Base-by-base conservation (phyloP, 2,113 vertebrate species). In the Triplophysa dalaica region DNA sequence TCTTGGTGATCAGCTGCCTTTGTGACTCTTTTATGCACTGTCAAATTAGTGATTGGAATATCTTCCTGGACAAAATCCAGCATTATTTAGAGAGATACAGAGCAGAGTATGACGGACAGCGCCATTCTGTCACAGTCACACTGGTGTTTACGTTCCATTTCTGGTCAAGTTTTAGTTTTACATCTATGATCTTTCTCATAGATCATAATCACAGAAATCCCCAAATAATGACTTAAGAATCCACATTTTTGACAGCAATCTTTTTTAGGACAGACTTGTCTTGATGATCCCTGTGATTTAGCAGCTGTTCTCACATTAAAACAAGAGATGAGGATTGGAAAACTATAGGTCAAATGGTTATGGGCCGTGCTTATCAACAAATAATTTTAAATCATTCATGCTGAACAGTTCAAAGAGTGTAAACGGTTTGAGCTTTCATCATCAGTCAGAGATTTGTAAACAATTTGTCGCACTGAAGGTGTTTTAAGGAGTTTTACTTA, bases 331-430 rank as follows among this genome's bases (percentile, higher is more conserved):
- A 84, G 85, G 86, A 89, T 90, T 78, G 84, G 80, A 77, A 79
- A 91, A 90, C 84, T 90, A 29, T 4, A 89, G 87, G 89, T 89
- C 88, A 89, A 17, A 74, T 79, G 50, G 50, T 52, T 16, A 52
- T 7, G 14, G 33, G 7, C 33, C 33, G 33, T 38, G 33, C 33
- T 38, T 38, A 38, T 38, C 33, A 38, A 38, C 33, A 7, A 14
- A 14, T 0, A 17, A 17, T 52, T 52, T 14, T 17, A 7, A 16
- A 52, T 52, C 73, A 85, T 67, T 89, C 92, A 92, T 91, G 89
- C 33, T 38, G 33, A 7, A 38, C 33, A 38, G 33, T 38, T 38
- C 6, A 38, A 38, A 38, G 6, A 38, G 33, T 7, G 7, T 5
- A 38, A 5, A 38, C 1, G 91, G 86, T 86, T 82, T 81, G 10